Percentiles rank a stretch among this genome's conserved stretches.
Conservation (phyloP, 1,140 invertebrate genomes). For the Calosoma granatense region DNA sequence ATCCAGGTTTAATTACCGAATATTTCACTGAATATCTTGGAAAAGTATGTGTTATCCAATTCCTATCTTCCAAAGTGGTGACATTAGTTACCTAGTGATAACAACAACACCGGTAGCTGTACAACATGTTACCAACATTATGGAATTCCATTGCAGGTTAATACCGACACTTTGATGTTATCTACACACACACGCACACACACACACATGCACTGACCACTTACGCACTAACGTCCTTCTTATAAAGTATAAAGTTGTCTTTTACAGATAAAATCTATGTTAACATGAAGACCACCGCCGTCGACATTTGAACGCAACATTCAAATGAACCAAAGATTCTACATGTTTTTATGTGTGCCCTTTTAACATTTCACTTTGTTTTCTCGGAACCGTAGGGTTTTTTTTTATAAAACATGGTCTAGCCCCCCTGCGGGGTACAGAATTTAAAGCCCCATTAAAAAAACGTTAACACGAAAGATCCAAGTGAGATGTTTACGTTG, state of each 20-base stretch:
- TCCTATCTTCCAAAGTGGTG: too few relatives aligned
- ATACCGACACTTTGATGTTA: background rate
- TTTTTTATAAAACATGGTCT: background rate
- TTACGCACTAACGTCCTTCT: constrained; percentile 1
- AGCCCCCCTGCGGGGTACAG: background rate
- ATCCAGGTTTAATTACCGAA: too few relatives aligned
- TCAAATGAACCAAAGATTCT: background rate
- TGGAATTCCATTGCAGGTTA: background rate
- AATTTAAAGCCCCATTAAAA: constrained; percentile 5
- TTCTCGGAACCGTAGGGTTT: background rate
- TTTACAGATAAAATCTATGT: constrained; percentile 2
- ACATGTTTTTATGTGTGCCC: background rate
- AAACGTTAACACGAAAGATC: background rate
- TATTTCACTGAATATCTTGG: too few relatives aligned
- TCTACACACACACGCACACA: too few relatives aligned
- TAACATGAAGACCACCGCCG: constrained; percentile 2
- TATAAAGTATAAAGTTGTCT: background rate
- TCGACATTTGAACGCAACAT: background rate
- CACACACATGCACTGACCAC: background rate
- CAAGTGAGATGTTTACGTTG: constrained; percentile 5
- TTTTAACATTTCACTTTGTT: background rate
- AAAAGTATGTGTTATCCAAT: too few relatives aligned
- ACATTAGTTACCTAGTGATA: too few relatives aligned
- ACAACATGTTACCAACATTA: too few relatives aligned
- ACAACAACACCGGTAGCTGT: too few relatives aligned